Conservation (phyloP, 1,140 invertebrate genomes). For the Atta colombica region DNA sequence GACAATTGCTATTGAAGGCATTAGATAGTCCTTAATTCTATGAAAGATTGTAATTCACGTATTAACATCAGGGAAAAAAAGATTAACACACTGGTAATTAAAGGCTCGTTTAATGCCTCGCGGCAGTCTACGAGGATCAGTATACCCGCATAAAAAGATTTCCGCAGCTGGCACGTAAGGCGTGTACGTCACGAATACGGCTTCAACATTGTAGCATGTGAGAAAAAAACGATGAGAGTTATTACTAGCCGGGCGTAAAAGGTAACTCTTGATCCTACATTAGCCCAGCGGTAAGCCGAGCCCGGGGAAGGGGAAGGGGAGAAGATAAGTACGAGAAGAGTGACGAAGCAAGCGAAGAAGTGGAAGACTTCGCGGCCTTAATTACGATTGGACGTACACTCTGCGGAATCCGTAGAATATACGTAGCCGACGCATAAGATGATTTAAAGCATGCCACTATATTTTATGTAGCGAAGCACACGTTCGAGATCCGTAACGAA, state of each 20-base stretch:
- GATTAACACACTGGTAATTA: conserved; percentile 23
- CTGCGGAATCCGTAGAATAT: conserved; percentile 36
- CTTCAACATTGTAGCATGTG: conserved; percentile 30
- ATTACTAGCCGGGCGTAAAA: conserved; percentile 31
- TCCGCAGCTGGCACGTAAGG: conserved; percentile 34
- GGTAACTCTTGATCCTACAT: conserved; percentile 48
- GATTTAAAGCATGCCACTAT: conserved; percentile 36
- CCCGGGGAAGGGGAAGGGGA: neutral
- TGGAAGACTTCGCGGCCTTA: conserved; percentile 26
- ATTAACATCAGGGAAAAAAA: conserved; percentile 11
- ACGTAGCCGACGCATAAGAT: neutral
- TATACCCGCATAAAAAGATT: conserved; percentile 20
- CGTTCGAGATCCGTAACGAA: conserved; percentile 36
- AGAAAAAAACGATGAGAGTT: conserved; percentile 32
- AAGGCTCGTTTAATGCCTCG: conserved; percentile 39
- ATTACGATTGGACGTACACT: conserved; percentile 19
- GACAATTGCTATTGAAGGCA: neutral
- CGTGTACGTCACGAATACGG: conserved; percentile 7
- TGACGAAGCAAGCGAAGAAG: conserved; percentile 14
- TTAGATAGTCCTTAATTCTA: neutral
- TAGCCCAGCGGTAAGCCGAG: conserved; percentile 26
- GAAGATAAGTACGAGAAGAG: conserved; percentile 1
- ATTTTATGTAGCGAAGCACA: neutral
- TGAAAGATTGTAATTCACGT: conserved; percentile 2
- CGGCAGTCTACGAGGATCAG: neutral